A percentile compares a stretch with the other conserved stretches of the same genome.
phyloP scores from a whole-genome alignment of 1,140 invertebrate species.

The Elymnias hypermnestra region DNA sequence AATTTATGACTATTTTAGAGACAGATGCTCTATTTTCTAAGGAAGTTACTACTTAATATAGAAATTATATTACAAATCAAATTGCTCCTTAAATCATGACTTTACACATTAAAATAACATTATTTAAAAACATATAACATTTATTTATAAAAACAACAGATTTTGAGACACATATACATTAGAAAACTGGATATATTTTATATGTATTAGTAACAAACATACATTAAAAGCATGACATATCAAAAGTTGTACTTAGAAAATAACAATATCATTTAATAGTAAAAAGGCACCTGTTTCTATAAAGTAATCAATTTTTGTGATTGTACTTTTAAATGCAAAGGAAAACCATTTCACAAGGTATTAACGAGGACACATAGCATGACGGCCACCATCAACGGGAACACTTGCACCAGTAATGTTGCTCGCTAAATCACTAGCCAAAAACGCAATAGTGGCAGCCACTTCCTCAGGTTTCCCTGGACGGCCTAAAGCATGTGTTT shows the following conservation, averaged over 20 bases:
- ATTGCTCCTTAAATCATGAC: no score
- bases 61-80: not conserved
- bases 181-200: no score
- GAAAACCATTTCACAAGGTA: not conserved
- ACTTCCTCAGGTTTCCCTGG: conserved; percentile 21
- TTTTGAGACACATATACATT: no score
- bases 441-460: conserved; percentile 19
- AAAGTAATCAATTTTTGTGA: not conserved
- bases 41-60: no score
- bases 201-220: not conserved
- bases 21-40: no score
- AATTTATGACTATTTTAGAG: no score
- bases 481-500: conserved; percentile 20
- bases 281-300: not conserved
- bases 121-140: no score
- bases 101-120: no score
- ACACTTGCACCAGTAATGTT: conserved; percentile 81
- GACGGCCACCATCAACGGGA: conserved; percentile 89
- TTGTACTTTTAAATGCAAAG: not conserved
- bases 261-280: not conserved
- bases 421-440: conserved; percentile 19
- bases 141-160: no score
- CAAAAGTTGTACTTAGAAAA: not conserved
- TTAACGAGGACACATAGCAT: conserved; percentile 87
- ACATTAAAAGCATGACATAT: not conserved